Conservation (phyloP, 2,113 vertebrate genomes). For the Arenaria interpres region DNA sequence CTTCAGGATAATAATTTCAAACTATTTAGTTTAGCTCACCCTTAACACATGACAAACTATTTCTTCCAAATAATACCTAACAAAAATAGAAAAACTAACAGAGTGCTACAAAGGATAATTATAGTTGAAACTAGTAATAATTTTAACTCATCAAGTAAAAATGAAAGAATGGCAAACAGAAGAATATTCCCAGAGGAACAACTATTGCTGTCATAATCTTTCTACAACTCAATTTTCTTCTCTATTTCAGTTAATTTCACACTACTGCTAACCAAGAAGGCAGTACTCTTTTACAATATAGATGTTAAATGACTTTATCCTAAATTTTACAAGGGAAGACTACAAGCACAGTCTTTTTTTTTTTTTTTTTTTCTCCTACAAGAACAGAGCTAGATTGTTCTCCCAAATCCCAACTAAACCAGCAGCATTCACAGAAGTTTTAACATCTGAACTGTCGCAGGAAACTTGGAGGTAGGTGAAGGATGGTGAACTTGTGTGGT, state of each 20-base stretch:
- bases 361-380: neutral
- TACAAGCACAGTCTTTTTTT: neutral
- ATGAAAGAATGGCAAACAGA: conserved; percentile 10
- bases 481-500: neutral
- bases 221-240: neutral
- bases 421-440: neutral
- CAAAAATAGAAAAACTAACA: neutral
- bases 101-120: neutral
- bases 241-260: neutral
- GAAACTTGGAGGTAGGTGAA: neutral
- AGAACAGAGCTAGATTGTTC: neutral
- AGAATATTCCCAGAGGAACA: neutral
- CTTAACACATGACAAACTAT: neutral
- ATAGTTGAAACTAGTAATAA: conserved; percentile 24
- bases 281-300: neutral
- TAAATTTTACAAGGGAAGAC: neutral
- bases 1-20: neutral
- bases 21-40: conserved; percentile 22
- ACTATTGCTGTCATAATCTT: neutral
- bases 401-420: neutral
- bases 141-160: conserved; percentile 17
- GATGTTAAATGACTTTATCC: neutral
- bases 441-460: neutral
- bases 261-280: neutral
- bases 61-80: neutral